Base-by-base conservation (phyloP, 1,140 invertebrate species). In the Zaprionus camerounensis region DNA sequence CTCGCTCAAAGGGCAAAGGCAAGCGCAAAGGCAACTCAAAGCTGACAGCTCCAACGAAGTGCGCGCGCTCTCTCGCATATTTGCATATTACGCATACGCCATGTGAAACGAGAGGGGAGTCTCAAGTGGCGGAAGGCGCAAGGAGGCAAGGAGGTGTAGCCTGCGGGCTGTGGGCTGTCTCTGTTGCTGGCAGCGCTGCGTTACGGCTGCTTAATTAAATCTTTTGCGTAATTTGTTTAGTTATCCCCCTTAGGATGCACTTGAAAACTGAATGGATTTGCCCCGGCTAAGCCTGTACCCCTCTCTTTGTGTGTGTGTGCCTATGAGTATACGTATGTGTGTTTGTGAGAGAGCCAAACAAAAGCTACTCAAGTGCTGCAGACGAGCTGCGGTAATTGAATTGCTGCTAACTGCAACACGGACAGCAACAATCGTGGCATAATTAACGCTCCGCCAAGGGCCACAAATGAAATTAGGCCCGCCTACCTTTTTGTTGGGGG, bases 181-280 rank as follows among this genome's bases (percentile, higher is more conserved):
- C 56, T 70, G 31, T 62, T 64, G 31, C 59, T 84, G 78, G 62
- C 67, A 81, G 55, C 67, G 58, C 65, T 55, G 73, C 68, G 81
- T 87, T 79, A 82, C 59, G 77, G 63, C 74, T 81, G 75, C 86
- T 77, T 88, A 88, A 88, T 88, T 85, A 90, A 88, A 88, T 88
- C 85, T 85, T 85, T 90, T 85, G 79, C 75, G 78, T 88, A 88
- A 88, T 88, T 90, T 88, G 82, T 81, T 88, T 90, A 90, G 85
- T 61, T 80, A 85, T 81, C 71, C 85, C 41, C 71, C 67, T 36
- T 73, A 70, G 84, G 73, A 81, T 79, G 81, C 75, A 90, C 81
- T 88, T 74, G 78, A 79, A 84, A 88, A 84, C 79, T 84, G 77
- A 88, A 83, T 87, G 66, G 72, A 69, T 61, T 58, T 51, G 55